Base-by-base conservation (phyloP, 2,797 vertebrate species). In the Jordanella pulchra region DNA sequence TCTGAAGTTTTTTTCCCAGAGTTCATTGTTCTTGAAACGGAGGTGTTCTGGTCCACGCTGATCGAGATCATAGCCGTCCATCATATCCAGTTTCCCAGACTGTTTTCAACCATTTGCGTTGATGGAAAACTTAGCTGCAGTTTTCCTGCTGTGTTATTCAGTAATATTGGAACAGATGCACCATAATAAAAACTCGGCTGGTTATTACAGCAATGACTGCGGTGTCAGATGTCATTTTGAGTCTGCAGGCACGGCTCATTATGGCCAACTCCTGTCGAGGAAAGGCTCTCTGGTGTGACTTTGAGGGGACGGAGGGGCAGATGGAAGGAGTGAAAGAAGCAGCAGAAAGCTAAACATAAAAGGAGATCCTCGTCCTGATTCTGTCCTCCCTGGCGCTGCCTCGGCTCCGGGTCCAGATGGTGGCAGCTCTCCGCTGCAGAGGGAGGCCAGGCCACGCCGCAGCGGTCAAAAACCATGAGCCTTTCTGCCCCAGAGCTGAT, bases 401-500 rank as follows among this genome's bases (percentile, higher is more conserved):
- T 72, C 67, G 0, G n/a, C 75, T 65, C 35, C 25, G 32, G 50
- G 64, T 84, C 81, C 89, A 86, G 85, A 87, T 83, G 77, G 85
- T 73, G 0, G 69, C 73, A 65, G 75, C 18, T 76, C 74, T 75
- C 67, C n/a, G 70, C 73, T 70, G 81, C 84, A 61, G 68, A 67
- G 80, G 45, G 76, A 74, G 72, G 69, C 11, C 17, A 69, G 75
- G 15, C 25, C 54, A 58, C 17, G 58, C 67, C 13, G 51, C 15
- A 23, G 63, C 81, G 11, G 72, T 76, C 81, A 80, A 66, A 71
- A 65, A 25, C 54, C 21, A 73, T 0, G 13, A 17, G 27, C 75
- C 69, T 71, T 27, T 45, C 72, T 27, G 51, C 70, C 80, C 69
- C 28, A 2, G 77, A 82, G 76, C 55, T 2, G 58, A 73, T 69